phyloP scores from a whole-genome alignment of 2,797 vertebrate species.

The Coreius guichenoti region DNA sequence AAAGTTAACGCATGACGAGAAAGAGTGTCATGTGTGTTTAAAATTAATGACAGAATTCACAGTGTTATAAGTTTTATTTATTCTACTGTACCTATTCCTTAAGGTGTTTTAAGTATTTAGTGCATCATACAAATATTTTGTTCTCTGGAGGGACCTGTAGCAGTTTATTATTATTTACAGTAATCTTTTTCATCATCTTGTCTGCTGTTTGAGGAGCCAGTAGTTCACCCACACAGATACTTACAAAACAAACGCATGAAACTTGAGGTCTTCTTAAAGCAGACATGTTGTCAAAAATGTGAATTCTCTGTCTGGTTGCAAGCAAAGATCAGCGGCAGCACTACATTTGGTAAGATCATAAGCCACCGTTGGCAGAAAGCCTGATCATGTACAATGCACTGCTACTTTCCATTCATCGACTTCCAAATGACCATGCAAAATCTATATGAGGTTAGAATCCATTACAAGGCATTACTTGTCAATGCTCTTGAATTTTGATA shows the following conservation, averaged over 20 bases:
- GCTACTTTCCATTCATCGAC: not conserved
- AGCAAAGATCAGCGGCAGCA: not conserved
- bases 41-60: not conserved
- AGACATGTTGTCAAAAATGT: constrained; percentile 14
- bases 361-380: not conserved
- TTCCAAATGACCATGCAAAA: constrained; percentile 29
- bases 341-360: not conserved
- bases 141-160: not conserved
- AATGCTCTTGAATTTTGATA: not conserved
- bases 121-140: not conserved
- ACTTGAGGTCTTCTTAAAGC: constrained; percentile 8
- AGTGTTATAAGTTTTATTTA: too few species aligned
- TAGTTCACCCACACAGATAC: constrained; percentile 6
- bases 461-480: not conserved
- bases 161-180: not conserved
- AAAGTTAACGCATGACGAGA: not conserved
- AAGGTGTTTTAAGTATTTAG: too few species aligned
- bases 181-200: not conserved
- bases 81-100: too few species aligned
- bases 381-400: constrained; percentile 1
- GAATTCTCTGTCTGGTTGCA: constrained; percentile 3
- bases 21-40: not conserved
- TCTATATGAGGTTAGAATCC: constrained; percentile 3
- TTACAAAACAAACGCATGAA: not conserved
- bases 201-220: constrained; percentile 14